Evolutionary conservation across 2,113 vertebrate genomes (phyloP), one percentile per base, ranked within the genome.

Genomic region (Ondatra zibethicus): DNA sequence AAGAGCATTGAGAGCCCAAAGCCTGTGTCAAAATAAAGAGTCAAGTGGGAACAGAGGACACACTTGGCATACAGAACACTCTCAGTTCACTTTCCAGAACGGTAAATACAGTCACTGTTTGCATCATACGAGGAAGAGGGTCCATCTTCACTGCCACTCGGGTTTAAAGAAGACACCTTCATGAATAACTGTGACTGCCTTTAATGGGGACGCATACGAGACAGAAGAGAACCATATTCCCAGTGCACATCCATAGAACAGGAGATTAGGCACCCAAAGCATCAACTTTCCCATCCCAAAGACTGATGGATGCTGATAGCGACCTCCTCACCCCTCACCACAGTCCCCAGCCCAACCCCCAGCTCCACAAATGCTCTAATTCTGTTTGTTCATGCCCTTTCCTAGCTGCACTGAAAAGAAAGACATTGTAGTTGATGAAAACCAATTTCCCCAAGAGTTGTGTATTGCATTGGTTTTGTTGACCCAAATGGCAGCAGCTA

Each of bases 371-470:
- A 36, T 9, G 29, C 47, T 68, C 65, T 58, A 52, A 68, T 61
- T n/a, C 25, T 63, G 3, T 31, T 82, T 72, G 45, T 33, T 92
- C 31, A 29, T 45, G 73, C 73, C 92, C 80, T 77, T 45, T 12
- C 14, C 17, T 1, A 55, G 36, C 77, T 77, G 23, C 1, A 4
- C 29, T 36, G 33, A 66, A 87, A 86, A 95, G 7, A 91, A 82
- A 65, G 55, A 47, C 85, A 65, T 88, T 14, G 42, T 39, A 92
- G 76, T 1, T 78, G 87, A 89, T 88, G 33, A 89, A 47, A 84
- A 87, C 87, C 63, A 77, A 72, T 95, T 91, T 96, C 61, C 39
- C 36, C 4, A 47, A 25, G 33, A 92, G n/a, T 19, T 81, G 72
- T 92, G 42, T 55, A 9, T 36, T 45, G 21, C 47, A 88, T 52